These are phyloP conservation scores for Hexactinellida sp. DNA, from an alignment of 37 sponge, comb jelly and placozoan species.

Conservation along the genomic window DNA sequence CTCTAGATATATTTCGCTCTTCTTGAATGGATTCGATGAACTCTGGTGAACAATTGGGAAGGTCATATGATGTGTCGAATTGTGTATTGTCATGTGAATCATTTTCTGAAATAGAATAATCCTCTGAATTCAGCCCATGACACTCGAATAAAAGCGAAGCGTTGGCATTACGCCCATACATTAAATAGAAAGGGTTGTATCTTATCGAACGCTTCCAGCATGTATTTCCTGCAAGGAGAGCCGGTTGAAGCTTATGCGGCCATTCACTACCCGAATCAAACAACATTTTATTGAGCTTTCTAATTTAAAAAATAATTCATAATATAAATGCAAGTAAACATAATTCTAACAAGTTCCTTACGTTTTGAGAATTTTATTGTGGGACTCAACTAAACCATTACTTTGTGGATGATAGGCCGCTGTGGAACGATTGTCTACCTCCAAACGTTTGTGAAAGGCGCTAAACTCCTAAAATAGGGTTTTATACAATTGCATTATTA, in stretches of 20 bases:
- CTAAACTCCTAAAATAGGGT: not conserved
- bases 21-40: not conserved
- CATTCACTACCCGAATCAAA: not conserved
- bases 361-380: too few relatives aligned
- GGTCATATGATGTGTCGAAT: not conserved
- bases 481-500: too few relatives aligned
- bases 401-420: too few relatives aligned
- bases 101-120: not conserved
- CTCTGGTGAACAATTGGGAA: not conserved
- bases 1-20: not conserved
- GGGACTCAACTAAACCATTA: too few relatives aligned
- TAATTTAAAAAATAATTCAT: not conserved
- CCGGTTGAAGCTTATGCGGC: not conserved
- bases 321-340: not conserved
- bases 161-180: not conserved
- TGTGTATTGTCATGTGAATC: not conserved
- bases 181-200: not conserved
- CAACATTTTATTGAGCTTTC: not conserved
- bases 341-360: not conserved
- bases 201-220: not conserved
- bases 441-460: not conserved
- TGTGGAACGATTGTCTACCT: too few relatives aligned
- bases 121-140: not conserved
- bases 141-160: not conserved
- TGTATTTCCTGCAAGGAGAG: not conserved